phyloP scores from a whole-genome alignment of 2,113 vertebrate genomes.

The Gorsachius goisagi region DNA sequence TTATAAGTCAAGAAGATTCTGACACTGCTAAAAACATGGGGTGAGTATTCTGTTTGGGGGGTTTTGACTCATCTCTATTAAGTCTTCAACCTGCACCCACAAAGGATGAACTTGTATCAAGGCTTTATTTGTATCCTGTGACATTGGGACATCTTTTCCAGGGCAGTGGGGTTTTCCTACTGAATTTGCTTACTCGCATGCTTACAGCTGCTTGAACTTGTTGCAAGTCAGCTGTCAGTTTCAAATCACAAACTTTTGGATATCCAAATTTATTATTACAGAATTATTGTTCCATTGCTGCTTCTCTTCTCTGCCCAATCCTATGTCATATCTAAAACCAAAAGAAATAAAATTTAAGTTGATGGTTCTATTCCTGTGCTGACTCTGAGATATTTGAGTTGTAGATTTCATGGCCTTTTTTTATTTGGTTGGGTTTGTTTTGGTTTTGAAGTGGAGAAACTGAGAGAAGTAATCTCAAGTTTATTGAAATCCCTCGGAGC shows the following conservation, averaged over 20 bases:
- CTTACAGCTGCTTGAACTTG: background rate
- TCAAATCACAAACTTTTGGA: background rate
- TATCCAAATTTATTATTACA: background rate
- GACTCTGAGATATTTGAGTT: background rate
- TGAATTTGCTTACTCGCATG: background rate
- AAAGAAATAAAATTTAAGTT: background rate
- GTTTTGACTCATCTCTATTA: background rate
- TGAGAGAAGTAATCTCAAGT: background rate
- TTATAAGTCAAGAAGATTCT: background rate
- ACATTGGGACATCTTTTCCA: background rate
- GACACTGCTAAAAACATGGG: background rate
- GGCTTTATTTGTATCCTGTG: background rate
- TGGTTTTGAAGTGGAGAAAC: background rate
- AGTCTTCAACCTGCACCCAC: background rate
- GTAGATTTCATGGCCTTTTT: background rate
- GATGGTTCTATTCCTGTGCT: background rate
- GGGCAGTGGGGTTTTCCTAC: background rate
- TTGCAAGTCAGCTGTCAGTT: background rate
- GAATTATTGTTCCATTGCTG: background rate
- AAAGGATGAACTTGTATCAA: background rate
- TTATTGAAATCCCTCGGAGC: background rate
- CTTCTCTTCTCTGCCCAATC: background rate
- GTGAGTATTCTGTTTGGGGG: background rate
- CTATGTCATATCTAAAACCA: background rate
- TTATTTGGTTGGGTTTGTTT: background rate